Evolutionary conservation across 92 coral and sea anemone species (phyloP), one percentile per base, ranked within the genome.

Genomic region (Heliopora coerulea): DNA sequence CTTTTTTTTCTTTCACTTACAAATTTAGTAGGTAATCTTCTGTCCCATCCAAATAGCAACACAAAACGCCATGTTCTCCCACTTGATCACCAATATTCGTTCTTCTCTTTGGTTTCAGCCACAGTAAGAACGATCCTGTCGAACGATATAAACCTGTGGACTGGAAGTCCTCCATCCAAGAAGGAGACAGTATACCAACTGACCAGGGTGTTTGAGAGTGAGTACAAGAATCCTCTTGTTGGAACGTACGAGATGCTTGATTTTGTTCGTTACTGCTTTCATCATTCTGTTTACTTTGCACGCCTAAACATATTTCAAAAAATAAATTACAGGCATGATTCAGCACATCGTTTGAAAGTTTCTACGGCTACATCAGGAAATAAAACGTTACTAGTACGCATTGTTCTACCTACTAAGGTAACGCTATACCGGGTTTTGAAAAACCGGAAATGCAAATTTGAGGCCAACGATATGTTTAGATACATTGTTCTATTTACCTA

Each of bases 131-230:
- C 4, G 75, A 68, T 33, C 32, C 59, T 17, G 61, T 46, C 27
- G 75, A 68, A 6, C 58, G 18, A 26, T 68, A 68, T 34, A 68
- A 7, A 46, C 21, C 60, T 40, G 48, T 1, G 27, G 32, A 21
- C 28, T 3, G 25, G 15, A 68, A 68, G 11, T 68, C 44, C 15
- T 68, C 48, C 75, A 68, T 68, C 75, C 75, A 68, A 20, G 44
- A 26, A 19, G 75, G 61, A 9, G 75, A 49, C 42, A 39, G 18
- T 6, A 68, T 50, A 48, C 27, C 18, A 14, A 50, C 18, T 8
- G 75, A 68, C 75, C 75, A 68, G 4, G 75, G 37, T 46, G 59
- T 49, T 29, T 46, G 20, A 0, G 73, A 24, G n/a, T 24, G 2
- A 50, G 9, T n/a, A 42, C 32, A 18, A 14, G 27, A 41, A n/a